Conservation (phyloP, 37 sponge, comb jelly and placozoan species). For the Mnemiopsis leidyi region DNA sequence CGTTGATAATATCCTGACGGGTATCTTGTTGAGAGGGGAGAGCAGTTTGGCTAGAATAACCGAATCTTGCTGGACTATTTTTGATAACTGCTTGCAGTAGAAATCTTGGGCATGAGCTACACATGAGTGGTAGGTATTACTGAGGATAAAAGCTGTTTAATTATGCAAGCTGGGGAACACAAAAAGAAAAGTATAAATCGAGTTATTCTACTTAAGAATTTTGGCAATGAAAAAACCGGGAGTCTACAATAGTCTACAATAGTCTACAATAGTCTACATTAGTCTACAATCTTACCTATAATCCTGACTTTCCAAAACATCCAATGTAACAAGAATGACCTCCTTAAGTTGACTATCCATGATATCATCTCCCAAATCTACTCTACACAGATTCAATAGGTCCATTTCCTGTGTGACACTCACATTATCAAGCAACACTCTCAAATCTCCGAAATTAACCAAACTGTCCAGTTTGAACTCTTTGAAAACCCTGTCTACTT, state of each 20-base stretch:
- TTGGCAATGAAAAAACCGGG: no score
- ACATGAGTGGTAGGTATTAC: background rate
- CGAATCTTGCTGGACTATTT: background rate
- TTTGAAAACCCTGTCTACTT: background rate
- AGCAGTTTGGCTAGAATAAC: conserved; percentile 18
- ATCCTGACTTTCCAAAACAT: conserved; percentile 46
- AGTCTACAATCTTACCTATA: no score
- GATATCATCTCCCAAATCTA: background rate
- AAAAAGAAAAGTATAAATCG: no score
- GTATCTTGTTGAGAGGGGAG: background rate
- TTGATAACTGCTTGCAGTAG: background rate
- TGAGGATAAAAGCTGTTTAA: background rate
- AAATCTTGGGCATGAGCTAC: background rate
- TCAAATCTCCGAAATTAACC: background rate
- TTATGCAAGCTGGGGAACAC: no score
- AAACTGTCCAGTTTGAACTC: background rate
- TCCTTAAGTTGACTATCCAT: background rate
- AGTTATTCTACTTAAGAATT: no score
- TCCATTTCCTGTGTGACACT: background rate
- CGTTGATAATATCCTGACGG: background rate
- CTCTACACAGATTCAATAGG: background rate
- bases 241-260: no score
- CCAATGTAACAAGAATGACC: background rate
- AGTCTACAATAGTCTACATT: no score
- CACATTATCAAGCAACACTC: background rate